Conservation (phyloP, 2,888 invertebrate species). For the Dasysyrphus albostriatus region DNA sequence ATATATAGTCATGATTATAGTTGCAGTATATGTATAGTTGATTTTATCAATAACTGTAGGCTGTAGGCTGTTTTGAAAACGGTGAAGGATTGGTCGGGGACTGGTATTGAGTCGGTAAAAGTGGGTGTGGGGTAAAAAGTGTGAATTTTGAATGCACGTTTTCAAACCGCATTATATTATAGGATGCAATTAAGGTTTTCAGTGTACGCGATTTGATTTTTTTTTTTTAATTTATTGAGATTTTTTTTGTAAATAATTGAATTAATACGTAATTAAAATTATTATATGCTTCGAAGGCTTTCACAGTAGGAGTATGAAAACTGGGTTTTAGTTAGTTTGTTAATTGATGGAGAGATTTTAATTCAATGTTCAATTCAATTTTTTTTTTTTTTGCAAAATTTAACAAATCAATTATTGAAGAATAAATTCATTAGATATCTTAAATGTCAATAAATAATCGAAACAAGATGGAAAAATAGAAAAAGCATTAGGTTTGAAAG, state of each 20-base stretch:
- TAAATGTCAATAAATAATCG: too few species aligned
- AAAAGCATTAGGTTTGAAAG: too few species aligned
- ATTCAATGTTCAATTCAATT: too few species aligned
- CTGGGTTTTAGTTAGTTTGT: too few species aligned
- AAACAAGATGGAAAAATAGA: too few species aligned
- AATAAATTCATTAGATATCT: too few species aligned
- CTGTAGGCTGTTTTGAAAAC: neutral
- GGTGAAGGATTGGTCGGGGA: rapidly evolving
- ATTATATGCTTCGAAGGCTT: neutral
- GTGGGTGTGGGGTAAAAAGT: neutral
- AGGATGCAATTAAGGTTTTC: neutral
- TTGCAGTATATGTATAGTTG: too few species aligned
- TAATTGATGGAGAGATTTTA: too few species aligned
- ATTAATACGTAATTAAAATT: neutral
- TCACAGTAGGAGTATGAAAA: neutral
- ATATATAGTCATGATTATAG: neutral
- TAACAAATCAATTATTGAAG: too few species aligned
- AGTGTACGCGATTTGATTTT: constrained; percentile 3
- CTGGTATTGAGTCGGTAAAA: neutral
- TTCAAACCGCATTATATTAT: neutral
- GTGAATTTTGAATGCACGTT: constrained; percentile 24
- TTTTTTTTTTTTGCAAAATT: too few species aligned
- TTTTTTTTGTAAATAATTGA: neutral
- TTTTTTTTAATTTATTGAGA: constrained; percentile 3
- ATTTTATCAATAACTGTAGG: neutral